Percentiles rank a stretch among this genome's conserved stretches.
These are phyloP conservation scores for Caenorhabditis afra DNA, from an alignment of 2,888 invertebrate genomes.

Conservation along the genomic window DNA sequence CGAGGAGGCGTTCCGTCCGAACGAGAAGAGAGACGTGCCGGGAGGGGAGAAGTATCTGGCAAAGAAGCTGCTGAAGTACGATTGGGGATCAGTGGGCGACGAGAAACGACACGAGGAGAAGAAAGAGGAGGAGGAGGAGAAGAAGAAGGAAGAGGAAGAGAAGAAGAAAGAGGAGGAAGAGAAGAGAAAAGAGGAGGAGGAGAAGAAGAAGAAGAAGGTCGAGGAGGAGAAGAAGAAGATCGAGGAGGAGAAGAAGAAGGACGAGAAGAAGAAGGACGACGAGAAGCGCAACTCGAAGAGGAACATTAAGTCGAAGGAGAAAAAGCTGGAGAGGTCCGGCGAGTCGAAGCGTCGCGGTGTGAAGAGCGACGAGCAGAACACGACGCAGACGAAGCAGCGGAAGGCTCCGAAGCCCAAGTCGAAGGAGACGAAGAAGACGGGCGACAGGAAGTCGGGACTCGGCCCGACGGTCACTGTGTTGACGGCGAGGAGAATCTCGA, in stretches of 20 bases:
- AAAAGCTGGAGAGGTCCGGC: constrained; percentile 1
- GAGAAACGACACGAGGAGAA: background rate
- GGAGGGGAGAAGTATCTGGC: constrained; percentile 33
- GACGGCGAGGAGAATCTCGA: background rate
- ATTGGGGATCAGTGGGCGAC: constrained; percentile 22
- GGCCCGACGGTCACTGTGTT: too few species aligned
- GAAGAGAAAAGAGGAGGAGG: constrained; percentile 6
- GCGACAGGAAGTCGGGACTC: background rate
- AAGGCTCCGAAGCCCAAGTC: constrained; percentile 16
- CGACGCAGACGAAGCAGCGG: constrained; percentile 2
- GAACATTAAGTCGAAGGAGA: constrained; percentile 13
- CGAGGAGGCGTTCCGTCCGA: constrained; percentile 32
- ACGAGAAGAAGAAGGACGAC: constrained; percentile 20
- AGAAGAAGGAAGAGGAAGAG: constrained; percentile 11
- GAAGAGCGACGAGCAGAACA: background rate
- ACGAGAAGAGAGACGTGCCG: constrained; percentile 28
- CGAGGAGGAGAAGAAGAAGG: constrained; percentile 16
- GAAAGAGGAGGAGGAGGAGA: constrained; percentile 9
- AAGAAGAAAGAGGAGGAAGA: constrained; percentile 17
- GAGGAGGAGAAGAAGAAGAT: constrained; percentile 25
- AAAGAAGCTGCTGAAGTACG: constrained; percentile 15
- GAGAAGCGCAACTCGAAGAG: constrained; percentile 8
- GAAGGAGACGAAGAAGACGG: constrained; percentile 3
- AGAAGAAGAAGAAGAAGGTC: constrained; percentile 5
- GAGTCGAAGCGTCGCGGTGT: constrained; percentile 16